phyloP scores from a whole-genome alignment of 2,797 vertebrate genomes.

The Smutsia temminckii region DNA sequence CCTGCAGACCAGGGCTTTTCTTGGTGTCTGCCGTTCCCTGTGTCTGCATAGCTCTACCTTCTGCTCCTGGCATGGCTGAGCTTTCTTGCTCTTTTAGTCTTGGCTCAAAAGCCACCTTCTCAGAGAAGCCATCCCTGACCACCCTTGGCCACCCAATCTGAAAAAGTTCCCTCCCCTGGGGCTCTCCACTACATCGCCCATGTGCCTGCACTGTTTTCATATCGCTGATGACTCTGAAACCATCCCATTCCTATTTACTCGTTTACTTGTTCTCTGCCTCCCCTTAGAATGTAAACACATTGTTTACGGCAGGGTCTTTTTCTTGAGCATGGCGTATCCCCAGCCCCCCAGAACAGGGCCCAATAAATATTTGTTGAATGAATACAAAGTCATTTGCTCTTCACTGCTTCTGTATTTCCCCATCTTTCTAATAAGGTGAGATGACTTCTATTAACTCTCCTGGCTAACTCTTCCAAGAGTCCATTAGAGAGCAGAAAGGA shows the following conservation, averaged over 20 bases:
- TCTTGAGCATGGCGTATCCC: background rate
- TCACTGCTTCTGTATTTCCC: background rate
- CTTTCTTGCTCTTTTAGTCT: background rate
- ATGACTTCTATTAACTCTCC: slow-evolving; percentile 38
- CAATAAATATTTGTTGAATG: background rate
- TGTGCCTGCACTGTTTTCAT: background rate
- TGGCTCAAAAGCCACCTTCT: background rate
- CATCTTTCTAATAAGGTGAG: background rate
- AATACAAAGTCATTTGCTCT: background rate
- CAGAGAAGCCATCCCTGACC: background rate
- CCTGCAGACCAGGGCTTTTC: background rate
- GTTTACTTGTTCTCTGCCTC: background rate
- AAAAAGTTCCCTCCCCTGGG: background rate
- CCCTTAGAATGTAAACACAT: background rate
- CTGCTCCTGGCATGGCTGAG: background rate
- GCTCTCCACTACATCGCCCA: background rate
- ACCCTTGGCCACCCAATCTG: background rate
- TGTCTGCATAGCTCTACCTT: background rate
- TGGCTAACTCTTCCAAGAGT: slow-evolving; percentile 10
- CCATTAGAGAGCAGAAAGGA: slow-evolving; percentile 34
- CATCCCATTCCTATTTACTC: background rate
- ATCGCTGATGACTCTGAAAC: background rate
- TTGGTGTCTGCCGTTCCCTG: background rate
- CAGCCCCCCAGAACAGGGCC: background rate
- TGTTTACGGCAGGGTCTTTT: background rate